phyloP scores from a whole-genome alignment of 92 coral and sea anemone species.

The Umimayanthus kanabou region DNA sequence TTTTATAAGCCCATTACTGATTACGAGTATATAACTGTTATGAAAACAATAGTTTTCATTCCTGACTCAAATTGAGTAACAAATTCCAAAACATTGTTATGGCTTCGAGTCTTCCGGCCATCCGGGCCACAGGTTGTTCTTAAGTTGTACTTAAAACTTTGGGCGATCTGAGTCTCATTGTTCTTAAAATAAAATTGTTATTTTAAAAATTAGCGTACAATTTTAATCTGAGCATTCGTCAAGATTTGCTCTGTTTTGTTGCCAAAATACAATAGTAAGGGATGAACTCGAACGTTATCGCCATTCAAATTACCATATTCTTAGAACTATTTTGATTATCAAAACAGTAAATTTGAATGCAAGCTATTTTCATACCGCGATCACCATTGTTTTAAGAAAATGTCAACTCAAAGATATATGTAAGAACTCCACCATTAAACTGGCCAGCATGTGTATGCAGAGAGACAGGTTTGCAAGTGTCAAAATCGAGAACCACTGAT shows the following conservation, averaged over 20 bases:
- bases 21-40: no score
- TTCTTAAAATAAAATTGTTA: no score
- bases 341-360: not conserved
- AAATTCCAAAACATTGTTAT: no score
- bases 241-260: not conserved
- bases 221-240: slow-evolving; percentile 8
- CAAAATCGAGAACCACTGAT: not conserved
- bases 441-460: not conserved
- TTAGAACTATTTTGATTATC: not conserved
- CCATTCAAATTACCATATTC: not conserved
- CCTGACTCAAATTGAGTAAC: no score
- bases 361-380: not conserved
- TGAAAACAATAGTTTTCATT: no score
- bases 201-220: not conserved
- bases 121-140: no score
- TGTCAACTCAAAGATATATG: not conserved
- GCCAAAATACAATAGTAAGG: not conserved
- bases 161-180: no score
- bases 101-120: no score
- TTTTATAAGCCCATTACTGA: no score
- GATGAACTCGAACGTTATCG: not conserved
- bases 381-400: not conserved
- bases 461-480: not conserved
- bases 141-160: no score
- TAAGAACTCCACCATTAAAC: not conserved